Base-by-base conservation (phyloP, 2,797 vertebrate genomes). In the Hoplostethus mediterraneus region DNA sequence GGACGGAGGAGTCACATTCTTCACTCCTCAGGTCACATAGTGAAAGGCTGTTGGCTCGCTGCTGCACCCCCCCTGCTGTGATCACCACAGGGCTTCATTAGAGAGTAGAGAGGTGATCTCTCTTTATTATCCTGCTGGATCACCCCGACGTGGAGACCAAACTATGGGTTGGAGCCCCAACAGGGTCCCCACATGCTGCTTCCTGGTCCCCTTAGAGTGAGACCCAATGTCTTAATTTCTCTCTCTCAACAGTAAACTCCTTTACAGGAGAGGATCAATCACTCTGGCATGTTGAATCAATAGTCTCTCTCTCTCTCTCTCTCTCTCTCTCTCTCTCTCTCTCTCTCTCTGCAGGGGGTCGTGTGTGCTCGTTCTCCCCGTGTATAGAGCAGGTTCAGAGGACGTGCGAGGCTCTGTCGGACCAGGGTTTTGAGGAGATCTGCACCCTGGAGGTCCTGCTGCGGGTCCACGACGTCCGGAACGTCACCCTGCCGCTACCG, bases 361-460 rank as follows among this genome's bases (percentile, higher is more conserved):
- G 97, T 31, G 71, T 99, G 77, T 98, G 97, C 58, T 99, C 98
- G 30, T 99, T 99, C 90, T 99, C 98, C 0, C 98, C 98, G 0
- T 99, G 98, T 72, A 98, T 99, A 0, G 98, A 99, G 90, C 98
- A 99, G 93, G 98, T 99, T 3, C 98, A 99, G 84, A 94, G 92
- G 90, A 99, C 97, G 0, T 98, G 97, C 60, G 94, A 95, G 72
- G 94, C 94, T 0, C 89, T 99, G 90, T 79, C 81, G 0, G 93
- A 95, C 42, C 86, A 85, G 0, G 96, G 96, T 31, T 99, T 99
- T 60, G 85, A 95, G 13, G 97, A 99, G 90, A 92, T 98, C 87
- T 95, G 89, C 93, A 98, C 97, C 12, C 25, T 97, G 84, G 98
- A 99, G 94, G 95, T 97, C 66, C 95, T 98, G 55, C 96, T 97